Base-by-base conservation (phyloP, 1,140 invertebrate species). In the Cardiocondyla obscurior region DNA sequence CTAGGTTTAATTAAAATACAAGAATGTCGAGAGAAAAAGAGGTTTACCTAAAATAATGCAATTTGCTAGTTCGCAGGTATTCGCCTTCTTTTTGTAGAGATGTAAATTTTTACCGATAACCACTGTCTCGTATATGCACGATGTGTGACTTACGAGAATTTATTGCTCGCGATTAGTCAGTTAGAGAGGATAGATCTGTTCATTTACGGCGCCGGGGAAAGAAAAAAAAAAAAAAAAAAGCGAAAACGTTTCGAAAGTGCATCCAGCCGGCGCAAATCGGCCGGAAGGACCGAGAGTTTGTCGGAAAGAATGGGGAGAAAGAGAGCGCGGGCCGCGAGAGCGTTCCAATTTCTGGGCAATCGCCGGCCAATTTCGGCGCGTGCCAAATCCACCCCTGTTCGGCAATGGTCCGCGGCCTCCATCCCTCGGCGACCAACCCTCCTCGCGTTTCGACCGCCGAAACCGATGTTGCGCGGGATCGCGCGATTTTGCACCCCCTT, bases 341-440 rank as follows among this genome's bases (percentile, higher is more conserved):
- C 81, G 65, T 81, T 87, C 85, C 82, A 87, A 91, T 90, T 91
- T 89, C 87, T 87, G 83, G 86, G 51, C 84, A 87, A 90, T 87
- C 88, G 90, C 70, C 79, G 85, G 90, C 72, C 85, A 91, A 91
- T 90, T 90, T 90, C 46, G 89, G 90, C 90, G 88, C 90, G 90
- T 92, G 91, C 90, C 91, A 90, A 81, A 86, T 86, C 62, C 84
- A 79, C 79, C 85, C 85, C 85, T 70, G 53, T 76, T 82, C 84
- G 51, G 30, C 67, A 28, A 55, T 51, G 58, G 46, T 69, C 74
- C 60, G 33, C 83, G 46, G 76, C 62, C 79, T 86, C 83, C 55
- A 22, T 44, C 74, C 64, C 39, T 42, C 36, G 33, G 28, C 44
- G 39, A 25, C 53, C 44, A 10, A n/a, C 53, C 22, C 39, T 60